Conservation (phyloP, 2,888 invertebrate species). For the Eilema sororculum region DNA sequence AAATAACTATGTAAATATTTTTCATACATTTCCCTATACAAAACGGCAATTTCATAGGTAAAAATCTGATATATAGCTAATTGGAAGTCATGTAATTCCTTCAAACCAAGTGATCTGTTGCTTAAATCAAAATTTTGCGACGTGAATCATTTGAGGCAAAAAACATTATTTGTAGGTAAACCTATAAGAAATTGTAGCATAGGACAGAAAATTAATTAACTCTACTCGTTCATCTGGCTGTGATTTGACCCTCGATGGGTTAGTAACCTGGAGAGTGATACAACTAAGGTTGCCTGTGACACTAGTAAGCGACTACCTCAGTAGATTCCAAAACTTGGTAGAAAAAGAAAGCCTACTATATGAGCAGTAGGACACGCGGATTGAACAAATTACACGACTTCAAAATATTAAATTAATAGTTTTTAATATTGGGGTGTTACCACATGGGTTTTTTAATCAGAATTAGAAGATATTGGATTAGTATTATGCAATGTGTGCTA, state of each 20-base stretch:
- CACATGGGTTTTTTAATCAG: neutral
- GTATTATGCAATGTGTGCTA: neutral
- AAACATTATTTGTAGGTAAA: no score
- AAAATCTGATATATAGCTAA: neutral
- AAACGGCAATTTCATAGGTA: conserved; percentile 2
- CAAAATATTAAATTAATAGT: conserved; percentile 1
- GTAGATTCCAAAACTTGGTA: neutral
- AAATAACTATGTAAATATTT: neutral
- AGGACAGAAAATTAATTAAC: no score
- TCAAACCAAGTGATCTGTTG: neutral
- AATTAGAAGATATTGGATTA: neutral
- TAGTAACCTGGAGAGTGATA: neutral
- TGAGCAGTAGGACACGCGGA: neutral
- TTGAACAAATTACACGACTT: conserved; percentile 4
- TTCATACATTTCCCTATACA: neutral
- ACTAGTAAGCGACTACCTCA: neutral
- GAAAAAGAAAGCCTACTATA: neutral
- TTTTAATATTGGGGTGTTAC: neutral
- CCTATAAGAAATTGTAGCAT: no score
- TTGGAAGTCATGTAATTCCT: neutral
- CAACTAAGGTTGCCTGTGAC: no score
- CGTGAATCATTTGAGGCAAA: no score
- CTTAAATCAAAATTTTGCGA: neutral
- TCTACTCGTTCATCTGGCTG: no score
- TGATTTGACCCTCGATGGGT: no score